These are phyloP conservation scores for Stictonetta naevosa DNA, from an alignment of 2,113 vertebrate species.

Conservation along the genomic window DNA sequence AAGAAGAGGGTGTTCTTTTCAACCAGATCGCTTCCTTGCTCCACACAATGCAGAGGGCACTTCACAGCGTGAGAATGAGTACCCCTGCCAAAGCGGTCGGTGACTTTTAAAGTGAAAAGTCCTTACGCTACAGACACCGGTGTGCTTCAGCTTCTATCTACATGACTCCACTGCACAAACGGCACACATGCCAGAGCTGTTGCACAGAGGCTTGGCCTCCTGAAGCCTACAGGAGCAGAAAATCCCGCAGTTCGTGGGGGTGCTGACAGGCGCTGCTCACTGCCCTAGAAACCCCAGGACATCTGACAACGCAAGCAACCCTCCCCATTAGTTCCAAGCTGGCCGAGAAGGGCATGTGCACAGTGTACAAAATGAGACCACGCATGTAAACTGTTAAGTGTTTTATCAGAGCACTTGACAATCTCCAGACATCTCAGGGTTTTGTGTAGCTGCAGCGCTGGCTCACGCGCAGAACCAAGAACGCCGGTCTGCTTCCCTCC, in stretches of 20 bases:
- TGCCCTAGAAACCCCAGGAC: background rate
- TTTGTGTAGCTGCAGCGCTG: background rate
- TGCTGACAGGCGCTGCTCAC: background rate
- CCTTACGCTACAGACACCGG: background rate
- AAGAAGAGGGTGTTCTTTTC: conserved; percentile 32
- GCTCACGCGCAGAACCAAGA: background rate
- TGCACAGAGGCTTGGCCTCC: background rate
- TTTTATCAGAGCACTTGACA: background rate
- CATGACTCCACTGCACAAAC: background rate
- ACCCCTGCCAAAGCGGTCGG: background rate
- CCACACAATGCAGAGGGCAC: conserved; percentile 47
- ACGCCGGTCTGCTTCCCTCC: background rate
- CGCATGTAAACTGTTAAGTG: fast-evolving
- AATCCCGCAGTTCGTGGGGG: background rate
- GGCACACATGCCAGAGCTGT: background rate
- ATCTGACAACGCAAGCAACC: background rate
- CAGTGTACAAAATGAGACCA: background rate
- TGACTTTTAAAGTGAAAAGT: conserved; percentile 13
- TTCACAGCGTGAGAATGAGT: conserved; percentile 58
- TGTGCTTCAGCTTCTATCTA: background rate
- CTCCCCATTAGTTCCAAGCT: background rate
- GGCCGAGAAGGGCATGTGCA: background rate
- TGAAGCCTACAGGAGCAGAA: background rate
- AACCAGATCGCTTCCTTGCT: conserved; percentile 33
- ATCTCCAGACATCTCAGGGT: background rate